Conservation (phyloP, 2,797 vertebrate genomes). For the Pterois miles region DNA sequence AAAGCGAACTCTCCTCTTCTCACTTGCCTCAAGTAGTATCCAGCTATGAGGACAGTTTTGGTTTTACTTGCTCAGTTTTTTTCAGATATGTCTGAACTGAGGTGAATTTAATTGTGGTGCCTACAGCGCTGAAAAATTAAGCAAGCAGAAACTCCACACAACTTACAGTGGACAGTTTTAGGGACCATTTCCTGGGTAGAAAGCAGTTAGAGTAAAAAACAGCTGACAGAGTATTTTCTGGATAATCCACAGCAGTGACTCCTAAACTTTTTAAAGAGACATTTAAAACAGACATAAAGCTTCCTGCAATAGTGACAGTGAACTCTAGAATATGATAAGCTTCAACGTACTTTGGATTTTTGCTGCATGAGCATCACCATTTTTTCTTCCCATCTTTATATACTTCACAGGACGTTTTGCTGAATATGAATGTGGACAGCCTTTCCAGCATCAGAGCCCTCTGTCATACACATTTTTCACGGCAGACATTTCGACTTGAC, state of each 20-base stretch:
- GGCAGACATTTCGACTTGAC: not conserved
- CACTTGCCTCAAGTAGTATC: not conserved
- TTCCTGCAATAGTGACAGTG: not conserved
- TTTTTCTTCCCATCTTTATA: not conserved
- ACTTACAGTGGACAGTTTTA: slow-evolving; percentile 11
- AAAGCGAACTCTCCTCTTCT: not conserved
- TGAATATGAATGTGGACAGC: not conserved
- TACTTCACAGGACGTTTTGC: not conserved
- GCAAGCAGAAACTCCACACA: slow-evolving; percentile 5
- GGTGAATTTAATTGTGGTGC: slow-evolving; percentile 3
- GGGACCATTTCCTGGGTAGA: slow-evolving; percentile 3
- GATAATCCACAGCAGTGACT: slow-evolving; percentile 3
- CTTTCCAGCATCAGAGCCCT: not conserved
- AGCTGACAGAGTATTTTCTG: slow-evolving; percentile 25
- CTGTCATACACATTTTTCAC: not conserved
- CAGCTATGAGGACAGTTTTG: not conserved
- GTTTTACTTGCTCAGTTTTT: not conserved
- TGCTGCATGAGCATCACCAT: not conserved
- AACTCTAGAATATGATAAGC: slow-evolving; percentile 1
- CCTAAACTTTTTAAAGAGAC: slow-evolving; percentile 10
- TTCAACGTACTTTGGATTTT: slow-evolving; percentile 4
- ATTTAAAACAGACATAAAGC: not conserved
- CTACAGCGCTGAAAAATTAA: not conserved
- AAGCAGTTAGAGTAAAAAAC: slow-evolving; percentile 12
- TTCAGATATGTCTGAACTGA: not conserved